Conservation (phyloP, 2,888 invertebrate species). For the Mythimna vitellina region DNA sequence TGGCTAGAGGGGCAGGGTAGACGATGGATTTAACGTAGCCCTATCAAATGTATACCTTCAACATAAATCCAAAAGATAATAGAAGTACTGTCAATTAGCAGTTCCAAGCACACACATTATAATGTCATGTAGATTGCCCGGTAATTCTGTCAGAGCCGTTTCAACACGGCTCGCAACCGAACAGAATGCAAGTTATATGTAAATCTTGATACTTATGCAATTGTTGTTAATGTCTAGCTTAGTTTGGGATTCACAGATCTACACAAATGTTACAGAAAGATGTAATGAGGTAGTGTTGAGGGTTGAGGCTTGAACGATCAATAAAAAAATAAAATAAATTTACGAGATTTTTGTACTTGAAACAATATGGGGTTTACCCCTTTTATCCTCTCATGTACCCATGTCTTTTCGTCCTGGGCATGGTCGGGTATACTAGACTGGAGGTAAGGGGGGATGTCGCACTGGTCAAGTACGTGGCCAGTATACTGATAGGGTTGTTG, state of each 20-base stretch:
- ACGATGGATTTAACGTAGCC: background rate
- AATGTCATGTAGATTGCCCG: slow-evolving; percentile 31
- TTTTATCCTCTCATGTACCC: no score
- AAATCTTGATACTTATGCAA: slow-evolving; percentile 30
- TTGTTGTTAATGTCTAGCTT: slow-evolving; percentile 20
- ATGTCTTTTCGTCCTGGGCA: no score
- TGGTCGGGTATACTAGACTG: no score
- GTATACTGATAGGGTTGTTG: no score
- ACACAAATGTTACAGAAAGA: background rate
- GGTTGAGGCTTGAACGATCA: no score
- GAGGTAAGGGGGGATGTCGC: no score
- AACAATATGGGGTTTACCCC: no score
- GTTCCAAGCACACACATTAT: slow-evolving; percentile 11
- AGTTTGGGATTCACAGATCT: slow-evolving; percentile 1
- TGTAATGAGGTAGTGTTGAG: background rate
- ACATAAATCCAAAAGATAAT: slow-evolving; percentile 16
- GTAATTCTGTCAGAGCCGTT: slow-evolving; percentile 21
- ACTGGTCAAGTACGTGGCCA: no score
- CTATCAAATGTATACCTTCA: background rate
- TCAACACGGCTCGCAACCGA: slow-evolving; percentile 28
- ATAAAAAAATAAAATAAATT: no score
- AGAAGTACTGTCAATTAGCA: slow-evolving; percentile 31
- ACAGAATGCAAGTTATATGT: slow-evolving; percentile 37
- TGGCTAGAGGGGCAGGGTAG: no score
- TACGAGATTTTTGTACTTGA: no score